A percentile compares a stretch with the other conserved stretches of the same genome.
These are phyloP conservation scores for Drosophila demipolita DNA, from an alignment of 2,888 invertebrate species.

Conservation along the genomic window DNA sequence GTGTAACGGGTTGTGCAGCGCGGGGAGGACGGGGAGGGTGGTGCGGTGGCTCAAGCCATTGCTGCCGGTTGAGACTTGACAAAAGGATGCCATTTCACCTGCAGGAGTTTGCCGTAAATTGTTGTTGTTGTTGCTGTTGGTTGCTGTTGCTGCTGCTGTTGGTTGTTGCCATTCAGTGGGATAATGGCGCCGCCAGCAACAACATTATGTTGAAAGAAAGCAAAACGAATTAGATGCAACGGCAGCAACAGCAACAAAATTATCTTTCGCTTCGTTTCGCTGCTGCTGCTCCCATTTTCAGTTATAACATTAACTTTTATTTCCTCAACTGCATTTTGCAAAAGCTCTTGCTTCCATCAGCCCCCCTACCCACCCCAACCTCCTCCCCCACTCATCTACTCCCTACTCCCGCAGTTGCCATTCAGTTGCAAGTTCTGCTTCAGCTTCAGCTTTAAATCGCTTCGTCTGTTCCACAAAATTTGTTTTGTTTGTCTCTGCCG, in stretches of 20 bases:
- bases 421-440: not conserved
- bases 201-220: conserved; percentile 67
- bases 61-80: conserved; percentile 65
- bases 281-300: conserved; percentile 61
- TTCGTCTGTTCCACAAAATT: conserved; percentile 25
- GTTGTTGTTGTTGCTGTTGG: conserved; percentile 50
- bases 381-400: rapidly evolving
- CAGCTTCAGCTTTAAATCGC: conserved; percentile 19
- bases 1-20: not conserved
- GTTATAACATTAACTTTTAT: conserved; percentile 76
- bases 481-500: conserved; percentile 17
- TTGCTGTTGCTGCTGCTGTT: conserved; percentile 13
- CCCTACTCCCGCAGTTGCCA: not conserved
- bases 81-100: conserved; percentile 77
- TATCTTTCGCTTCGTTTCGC: conserved; percentile 64
- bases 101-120: conserved; percentile 69
- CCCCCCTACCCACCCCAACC: not conserved
- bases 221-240: conserved; percentile 71
- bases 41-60: conserved; percentile 48
- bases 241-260: conserved; percentile 56
- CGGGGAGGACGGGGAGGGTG: not conserved
- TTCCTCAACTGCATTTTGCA: conserved; percentile 65
- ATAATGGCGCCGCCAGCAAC: conserved; percentile 64
- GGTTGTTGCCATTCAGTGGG: conserved; percentile 40
- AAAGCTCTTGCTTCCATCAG: not conserved